phyloP scores from a whole-genome alignment of 1,140 invertebrate species.

The Mycetomoellerius zeteki region DNA sequence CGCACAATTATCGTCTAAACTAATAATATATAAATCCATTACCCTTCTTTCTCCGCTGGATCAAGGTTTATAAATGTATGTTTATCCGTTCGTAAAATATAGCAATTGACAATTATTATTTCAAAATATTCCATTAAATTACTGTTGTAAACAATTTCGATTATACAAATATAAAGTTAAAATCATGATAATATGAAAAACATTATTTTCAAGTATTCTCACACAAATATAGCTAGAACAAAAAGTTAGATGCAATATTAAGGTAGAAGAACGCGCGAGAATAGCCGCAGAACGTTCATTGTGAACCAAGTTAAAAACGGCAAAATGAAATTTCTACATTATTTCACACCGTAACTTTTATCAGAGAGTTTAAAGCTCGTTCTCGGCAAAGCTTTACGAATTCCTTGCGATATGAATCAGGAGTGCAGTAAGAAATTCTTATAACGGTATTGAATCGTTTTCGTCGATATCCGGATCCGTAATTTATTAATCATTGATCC shows the following conservation, averaged over 20 bases:
- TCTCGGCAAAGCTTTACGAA: constrained; percentile 17
- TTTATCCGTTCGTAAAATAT: background rate
- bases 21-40: constrained; percentile 20
- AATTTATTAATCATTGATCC: background rate
- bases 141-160: background rate
- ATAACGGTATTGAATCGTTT: background rate
- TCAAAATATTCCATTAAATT: background rate
- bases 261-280: background rate
- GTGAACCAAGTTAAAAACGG: constrained; percentile 29
- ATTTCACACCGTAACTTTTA: constrained; percentile 52
- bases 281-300: constrained; percentile 14
- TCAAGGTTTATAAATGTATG: constrained; percentile 14
- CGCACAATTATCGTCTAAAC: background rate
- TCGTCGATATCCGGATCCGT: background rate
- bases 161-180: background rate
- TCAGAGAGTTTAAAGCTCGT: constrained; percentile 40
- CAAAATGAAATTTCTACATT: constrained; percentile 55
- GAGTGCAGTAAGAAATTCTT: constrained; percentile 2
- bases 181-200: background rate
- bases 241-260: constrained; percentile 16
- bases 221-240: background rate
- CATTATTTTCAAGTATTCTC: constrained; percentile 22
- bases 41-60: background rate
- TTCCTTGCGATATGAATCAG: constrained; percentile 24
- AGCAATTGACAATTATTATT: constrained; percentile 7